Evolutionary conservation across 2,888 invertebrate genomes (phyloP).

Genomic region (Trichogramma evanescens): DNA sequence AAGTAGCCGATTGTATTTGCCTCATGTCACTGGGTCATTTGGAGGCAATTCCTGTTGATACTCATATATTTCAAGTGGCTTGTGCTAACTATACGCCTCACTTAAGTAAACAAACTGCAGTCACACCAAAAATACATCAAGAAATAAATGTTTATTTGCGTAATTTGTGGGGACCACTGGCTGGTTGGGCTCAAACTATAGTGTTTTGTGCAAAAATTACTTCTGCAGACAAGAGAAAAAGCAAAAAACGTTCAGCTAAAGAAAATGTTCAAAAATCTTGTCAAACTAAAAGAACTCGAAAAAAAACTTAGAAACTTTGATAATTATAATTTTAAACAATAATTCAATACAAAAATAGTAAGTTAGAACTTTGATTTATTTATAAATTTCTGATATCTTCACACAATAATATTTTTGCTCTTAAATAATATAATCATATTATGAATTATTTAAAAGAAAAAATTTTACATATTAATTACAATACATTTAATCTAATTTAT

Average conservation of each 20-base stretch:
- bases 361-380: background rate
- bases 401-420: too few relatives aligned
- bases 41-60: constrained; percentile 88
- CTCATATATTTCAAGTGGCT: constrained; percentile 91
- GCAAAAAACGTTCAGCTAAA: constrained; percentile 7
- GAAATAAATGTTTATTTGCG: constrained; percentile 80
- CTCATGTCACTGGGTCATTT: constrained; percentile 90
- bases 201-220: constrained; percentile 47
- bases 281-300: constrained; percentile 4
- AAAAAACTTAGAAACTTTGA: background rate
- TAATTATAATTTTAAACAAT: background rate
- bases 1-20: constrained; percentile 96
- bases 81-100: constrained; percentile 72
- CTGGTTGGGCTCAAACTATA: constrained; percentile 95
- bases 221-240: constrained; percentile 7
- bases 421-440: background rate
- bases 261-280: background rate
- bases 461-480: background rate
- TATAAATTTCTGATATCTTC: background rate
- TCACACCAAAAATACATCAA: constrained; percentile 76
- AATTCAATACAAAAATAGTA: background rate
- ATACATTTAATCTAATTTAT: background rate
- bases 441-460: background rate
- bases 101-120: constrained; percentile 64
- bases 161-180: constrained; percentile 72